Evolutionary conservation across 2,797 vertebrate genomes (phyloP).

Genomic region (Australoheros facetus): DNA sequence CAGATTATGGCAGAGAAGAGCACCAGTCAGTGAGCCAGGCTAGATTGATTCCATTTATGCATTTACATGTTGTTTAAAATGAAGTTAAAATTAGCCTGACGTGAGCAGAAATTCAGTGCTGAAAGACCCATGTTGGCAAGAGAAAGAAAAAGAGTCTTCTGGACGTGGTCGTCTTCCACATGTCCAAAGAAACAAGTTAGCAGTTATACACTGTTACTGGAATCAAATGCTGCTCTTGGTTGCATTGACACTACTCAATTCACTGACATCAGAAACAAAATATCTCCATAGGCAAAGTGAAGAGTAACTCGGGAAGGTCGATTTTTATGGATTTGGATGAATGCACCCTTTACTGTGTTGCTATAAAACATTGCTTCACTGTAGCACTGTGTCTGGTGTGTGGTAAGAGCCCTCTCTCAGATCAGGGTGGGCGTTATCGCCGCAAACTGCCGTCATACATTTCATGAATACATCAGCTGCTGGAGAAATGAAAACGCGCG

Average conservation of each 20-base stretch:
- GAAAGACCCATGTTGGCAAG: no score
- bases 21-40: neutral
- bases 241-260: neutral
- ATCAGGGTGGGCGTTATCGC: conserved; percentile 13
- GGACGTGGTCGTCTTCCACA: neutral
- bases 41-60: no score
- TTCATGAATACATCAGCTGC: conserved; percentile 61
- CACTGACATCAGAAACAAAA: neutral
- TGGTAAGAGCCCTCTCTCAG: conserved; percentile 29
- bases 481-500: neutral
- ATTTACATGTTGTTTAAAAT: no score
- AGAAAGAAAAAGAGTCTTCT: neutral
- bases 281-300: neutral
- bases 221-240: neutral
- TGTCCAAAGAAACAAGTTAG: neutral
- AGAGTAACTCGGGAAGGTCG: neutral
- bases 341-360: neutral
- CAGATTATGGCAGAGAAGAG: neutral
- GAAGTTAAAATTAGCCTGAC: neutral
- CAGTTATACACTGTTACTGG: no score
- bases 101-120: neutral
- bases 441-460: conserved; percentile 21
- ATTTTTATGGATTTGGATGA: neutral
- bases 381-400: conserved; percentile 17
- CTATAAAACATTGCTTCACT: conserved; percentile 2